Conservation (phyloP, 2,113 vertebrate species). For the Gracilinanus agilis region DNA sequence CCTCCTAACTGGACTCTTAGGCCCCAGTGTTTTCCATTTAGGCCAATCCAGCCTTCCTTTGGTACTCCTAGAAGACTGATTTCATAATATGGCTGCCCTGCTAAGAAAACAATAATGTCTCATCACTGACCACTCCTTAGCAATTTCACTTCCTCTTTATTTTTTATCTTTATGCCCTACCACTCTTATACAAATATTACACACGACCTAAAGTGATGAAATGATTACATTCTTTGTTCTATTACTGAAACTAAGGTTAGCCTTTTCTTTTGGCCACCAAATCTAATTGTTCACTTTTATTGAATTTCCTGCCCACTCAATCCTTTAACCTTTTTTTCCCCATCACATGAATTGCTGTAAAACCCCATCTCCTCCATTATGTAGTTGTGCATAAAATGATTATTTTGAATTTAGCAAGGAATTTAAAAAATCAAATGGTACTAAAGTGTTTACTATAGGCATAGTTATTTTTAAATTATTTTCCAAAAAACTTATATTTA, state of each 20-base stretch:
- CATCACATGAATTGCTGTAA: background rate
- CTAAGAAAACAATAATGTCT: background rate
- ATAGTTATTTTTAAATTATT: too few species aligned
- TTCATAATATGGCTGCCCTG: background rate
- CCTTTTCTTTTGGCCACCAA: background rate
- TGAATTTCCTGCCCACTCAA: background rate
- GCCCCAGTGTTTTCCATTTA: background rate
- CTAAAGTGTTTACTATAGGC: background rate
- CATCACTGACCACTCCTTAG: background rate
- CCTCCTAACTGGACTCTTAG: background rate
- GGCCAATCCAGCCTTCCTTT: background rate
- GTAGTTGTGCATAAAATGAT: background rate
- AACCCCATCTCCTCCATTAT: background rate
- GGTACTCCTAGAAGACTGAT: too few species aligned
- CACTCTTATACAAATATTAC: background rate
- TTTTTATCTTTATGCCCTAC: background rate
- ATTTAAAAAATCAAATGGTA: background rate
- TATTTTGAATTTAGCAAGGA: background rate
- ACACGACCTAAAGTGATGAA: background rate
- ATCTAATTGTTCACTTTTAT: background rate
- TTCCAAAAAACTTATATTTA: too few species aligned
- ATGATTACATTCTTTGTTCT: background rate
- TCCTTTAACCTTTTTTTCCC: background rate
- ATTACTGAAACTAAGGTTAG: background rate
- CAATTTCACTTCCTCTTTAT: background rate